These are phyloP conservation scores for Asteroscopus sphinx DNA, from an alignment of 2,888 invertebrate genomes.

Conservation along the genomic window DNA sequence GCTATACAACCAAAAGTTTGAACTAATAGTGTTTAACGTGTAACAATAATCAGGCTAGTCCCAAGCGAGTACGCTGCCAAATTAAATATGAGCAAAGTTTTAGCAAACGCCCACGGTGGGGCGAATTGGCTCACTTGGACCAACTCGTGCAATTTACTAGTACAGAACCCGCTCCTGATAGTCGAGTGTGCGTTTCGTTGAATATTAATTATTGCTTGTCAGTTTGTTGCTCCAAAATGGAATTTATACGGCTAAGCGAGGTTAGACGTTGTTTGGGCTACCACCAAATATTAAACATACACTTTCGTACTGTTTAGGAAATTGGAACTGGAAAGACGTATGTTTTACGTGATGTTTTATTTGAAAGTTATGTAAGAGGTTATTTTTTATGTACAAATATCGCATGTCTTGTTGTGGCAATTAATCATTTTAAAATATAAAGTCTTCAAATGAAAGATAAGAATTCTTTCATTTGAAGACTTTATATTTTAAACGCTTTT, in stretches of 20 bases:
- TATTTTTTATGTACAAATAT: no score
- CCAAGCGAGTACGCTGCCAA: slow-evolving; percentile 53
- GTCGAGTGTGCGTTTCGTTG: slow-evolving; percentile 59
- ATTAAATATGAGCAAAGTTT: slow-evolving; percentile 66
- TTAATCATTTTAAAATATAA: no score
- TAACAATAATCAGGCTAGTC: slow-evolving; percentile 58
- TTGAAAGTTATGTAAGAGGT: no score
- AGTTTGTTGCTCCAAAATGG: slow-evolving; percentile 49
- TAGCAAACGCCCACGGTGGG: slow-evolving; percentile 48
- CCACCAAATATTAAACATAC: slow-evolving; percentile 35
- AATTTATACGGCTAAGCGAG: slow-evolving; percentile 46
- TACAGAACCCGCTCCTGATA: slow-evolving; percentile 52
- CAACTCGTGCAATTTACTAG: slow-evolving; percentile 59
- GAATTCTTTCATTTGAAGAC: no score
- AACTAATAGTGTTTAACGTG: slow-evolving; percentile 56
- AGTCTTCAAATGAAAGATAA: no score
- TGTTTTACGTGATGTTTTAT: no score
- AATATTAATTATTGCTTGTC: slow-evolving; percentile 63
- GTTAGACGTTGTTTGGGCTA: slow-evolving; percentile 28
- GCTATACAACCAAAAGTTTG: slow-evolving; percentile 40
- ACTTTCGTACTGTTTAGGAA: slow-evolving; percentile 14
- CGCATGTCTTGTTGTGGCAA: no score
- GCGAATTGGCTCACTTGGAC: slow-evolving; percentile 56
- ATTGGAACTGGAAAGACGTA: neutral
- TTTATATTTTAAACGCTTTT: no score